These are phyloP conservation scores for Hyposoter dolosus DNA, from an alignment of 2,888 invertebrate species.

Conservation along the genomic window DNA sequence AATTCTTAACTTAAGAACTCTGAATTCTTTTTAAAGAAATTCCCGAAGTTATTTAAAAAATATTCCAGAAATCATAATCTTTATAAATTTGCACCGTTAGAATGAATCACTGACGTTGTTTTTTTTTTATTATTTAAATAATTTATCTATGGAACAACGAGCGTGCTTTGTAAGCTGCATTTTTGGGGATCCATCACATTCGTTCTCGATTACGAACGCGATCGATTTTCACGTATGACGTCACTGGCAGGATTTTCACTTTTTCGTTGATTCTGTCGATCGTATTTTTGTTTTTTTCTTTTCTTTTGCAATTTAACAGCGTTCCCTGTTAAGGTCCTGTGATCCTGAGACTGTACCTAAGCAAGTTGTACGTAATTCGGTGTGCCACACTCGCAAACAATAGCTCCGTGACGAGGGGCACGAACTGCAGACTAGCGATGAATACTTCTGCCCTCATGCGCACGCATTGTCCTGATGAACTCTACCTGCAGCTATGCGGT, in stretches of 20 bases:
- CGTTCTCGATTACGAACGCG: background rate
- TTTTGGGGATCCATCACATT: background rate
- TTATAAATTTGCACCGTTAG: background rate
- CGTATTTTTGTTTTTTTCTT: no score
- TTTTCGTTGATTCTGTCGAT: background rate
- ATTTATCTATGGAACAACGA: background rate
- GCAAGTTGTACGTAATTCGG: background rate
- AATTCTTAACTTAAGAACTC: background rate
- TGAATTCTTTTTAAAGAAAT: slow-evolving; percentile 56
- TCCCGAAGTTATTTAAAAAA: slow-evolving; percentile 7
- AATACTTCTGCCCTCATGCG: background rate
- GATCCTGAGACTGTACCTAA: background rate
- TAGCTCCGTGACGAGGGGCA: background rate
- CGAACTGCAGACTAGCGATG: background rate
- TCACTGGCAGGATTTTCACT: background rate
- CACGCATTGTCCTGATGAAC: background rate
- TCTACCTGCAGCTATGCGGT: background rate
- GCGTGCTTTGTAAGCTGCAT: background rate
- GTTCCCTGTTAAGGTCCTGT: background rate
- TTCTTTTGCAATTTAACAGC: background rate
- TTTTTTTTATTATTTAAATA: background rate
- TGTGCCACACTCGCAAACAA: background rate
- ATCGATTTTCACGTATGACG: background rate
- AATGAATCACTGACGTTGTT: background rate
- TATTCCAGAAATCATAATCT: background rate